Base-by-base conservation (phyloP, 92 coral and sea anemone genomes). In the Palythoa grandis region DNA sequence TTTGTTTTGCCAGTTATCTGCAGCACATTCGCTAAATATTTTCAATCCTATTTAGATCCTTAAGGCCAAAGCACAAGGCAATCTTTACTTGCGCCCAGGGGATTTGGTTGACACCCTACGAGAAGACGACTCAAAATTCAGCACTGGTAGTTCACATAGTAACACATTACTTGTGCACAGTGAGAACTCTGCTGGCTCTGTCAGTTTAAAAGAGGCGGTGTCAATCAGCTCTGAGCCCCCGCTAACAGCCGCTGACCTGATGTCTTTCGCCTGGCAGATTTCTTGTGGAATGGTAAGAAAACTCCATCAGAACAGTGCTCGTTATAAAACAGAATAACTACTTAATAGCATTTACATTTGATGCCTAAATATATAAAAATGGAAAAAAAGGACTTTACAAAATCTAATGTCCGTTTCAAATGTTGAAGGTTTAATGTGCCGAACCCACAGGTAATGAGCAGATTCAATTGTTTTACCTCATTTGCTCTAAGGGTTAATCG, bases 211-310 rank as follows among this genome's bases (percentile, higher is more conserved):
- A 0, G 85, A 80, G 11, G 57, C 74, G 66, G 3, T 80, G 5
- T 24, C 85, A 16, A 37, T 68, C 3, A 63, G 70, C 47, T 35
- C 74, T 39, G 85, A 80, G 23, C 7, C 22, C 17, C 74, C 85
- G 60, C 60, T 80, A 15, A 80, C 72, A 15, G 74, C 52, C 40
- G 47, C 74, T 40, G 85, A 80, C 85, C 74, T 80, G 15, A 66
- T 67, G 40, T 80, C 85, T 7, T 80, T 80, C 47, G 85, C 85
- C 74, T 80, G 85, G 85, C 85, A 80, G 74, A 47, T 80, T 43
- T 52, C 85, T 24, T 80, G 85, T 67, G 85, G 85, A 15, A 80
- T 80, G 85, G 85, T 80, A 80, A 80, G 85, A 8, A 3, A 9
- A 14, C 12, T 48, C 47, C 39, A n/a, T 22, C 39, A n/a, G 38